These are phyloP conservation scores for Malthinus seriepunctatus DNA, from an alignment of 2,888 invertebrate species.

Conservation along the genomic window DNA sequence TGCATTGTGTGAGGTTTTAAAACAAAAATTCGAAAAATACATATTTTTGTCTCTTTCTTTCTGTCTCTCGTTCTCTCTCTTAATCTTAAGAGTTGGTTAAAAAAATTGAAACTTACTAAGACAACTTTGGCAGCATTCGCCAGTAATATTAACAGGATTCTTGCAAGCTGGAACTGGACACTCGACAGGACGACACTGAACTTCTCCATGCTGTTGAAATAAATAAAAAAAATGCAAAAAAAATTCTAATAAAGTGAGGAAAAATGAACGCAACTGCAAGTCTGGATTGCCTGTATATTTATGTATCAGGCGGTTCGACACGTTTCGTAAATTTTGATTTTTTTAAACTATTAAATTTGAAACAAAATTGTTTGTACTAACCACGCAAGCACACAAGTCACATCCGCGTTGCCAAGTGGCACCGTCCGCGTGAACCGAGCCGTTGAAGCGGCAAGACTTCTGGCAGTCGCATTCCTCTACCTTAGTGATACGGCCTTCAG, in stretches of 20 bases:
- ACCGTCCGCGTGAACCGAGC: constrained; percentile 80
- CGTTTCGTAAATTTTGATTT: constrained; percentile 20
- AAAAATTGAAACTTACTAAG: constrained; percentile 72
- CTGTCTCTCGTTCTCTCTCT: background rate
- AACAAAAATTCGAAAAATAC: background rate
- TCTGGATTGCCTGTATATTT: constrained; percentile 17
- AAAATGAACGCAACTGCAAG: constrained; percentile 27
- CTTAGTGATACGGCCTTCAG: constrained; percentile 76
- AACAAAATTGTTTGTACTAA: constrained; percentile 52
- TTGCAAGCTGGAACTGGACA: constrained; percentile 80
- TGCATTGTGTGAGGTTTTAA: background rate
- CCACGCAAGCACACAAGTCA: constrained; percentile 86
- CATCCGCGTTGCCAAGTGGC: constrained; percentile 85
- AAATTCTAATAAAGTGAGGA: constrained; percentile 6
- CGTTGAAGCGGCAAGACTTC: constrained; percentile 83
- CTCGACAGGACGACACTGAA: constrained; percentile 80
- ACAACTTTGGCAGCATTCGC: constrained; percentile 86
- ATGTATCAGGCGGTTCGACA: constrained; percentile 3
- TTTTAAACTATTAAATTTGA: constrained; percentile 6
- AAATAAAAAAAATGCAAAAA: constrained; percentile 19
- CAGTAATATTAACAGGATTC: constrained; percentile 76
- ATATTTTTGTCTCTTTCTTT: background rate
- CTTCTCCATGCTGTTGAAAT: constrained; percentile 74
- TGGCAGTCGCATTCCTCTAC: constrained; percentile 90
- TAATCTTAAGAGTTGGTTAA: background rate